Base-by-base conservation (phyloP, 2,113 vertebrate species). In the Amphiprion ocellaris region DNA sequence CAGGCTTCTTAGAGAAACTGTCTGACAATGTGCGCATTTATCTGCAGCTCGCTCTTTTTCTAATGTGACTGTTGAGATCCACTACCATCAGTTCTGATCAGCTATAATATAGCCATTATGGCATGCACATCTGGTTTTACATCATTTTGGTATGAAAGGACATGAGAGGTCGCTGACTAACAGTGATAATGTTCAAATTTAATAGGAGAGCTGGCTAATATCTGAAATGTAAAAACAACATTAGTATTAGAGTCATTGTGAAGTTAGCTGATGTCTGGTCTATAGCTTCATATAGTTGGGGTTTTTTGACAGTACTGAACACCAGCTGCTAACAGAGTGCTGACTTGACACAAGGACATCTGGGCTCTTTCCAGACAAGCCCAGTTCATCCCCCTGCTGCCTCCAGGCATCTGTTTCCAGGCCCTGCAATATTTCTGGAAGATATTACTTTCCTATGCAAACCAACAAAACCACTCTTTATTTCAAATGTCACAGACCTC, bases 381-480 rank as follows among this genome's bases (percentile, higher is more conserved):
- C 52, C 69, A n/a, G 79, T 90, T 77, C 78, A 81, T 82, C 84
- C 81, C 68, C 30, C 30, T 30, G 50, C 65, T 85, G 70, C 68
- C 39, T 83, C 66, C 80, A 89, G 69, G 74, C 89, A 89, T 87
- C 87, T 89, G 87, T 83, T 91, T 90, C 90, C 86, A 84, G 76
- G 77, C 74, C 44, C 73, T 44, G 72, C 86, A 74, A 74, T 69
- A 74, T 69, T 84, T 87, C 89, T 94, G 94, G 93, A 94, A 94
- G 92, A 90, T 89, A 86, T 94, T 90, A 92, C 89, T 85, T 89
- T 82, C 78, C 82, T 69, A 65, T 87, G 82, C 82, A 82, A 85
- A 90, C 87, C 77, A 87, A 93, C 87, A 92, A 89, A 88, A 88
- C 87, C 85, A 37, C 86, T 81, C 86, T 93, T 93, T 91, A 91